phyloP scores from a whole-genome alignment of 2,888 invertebrate species.

The Crioceris asparagi region DNA sequence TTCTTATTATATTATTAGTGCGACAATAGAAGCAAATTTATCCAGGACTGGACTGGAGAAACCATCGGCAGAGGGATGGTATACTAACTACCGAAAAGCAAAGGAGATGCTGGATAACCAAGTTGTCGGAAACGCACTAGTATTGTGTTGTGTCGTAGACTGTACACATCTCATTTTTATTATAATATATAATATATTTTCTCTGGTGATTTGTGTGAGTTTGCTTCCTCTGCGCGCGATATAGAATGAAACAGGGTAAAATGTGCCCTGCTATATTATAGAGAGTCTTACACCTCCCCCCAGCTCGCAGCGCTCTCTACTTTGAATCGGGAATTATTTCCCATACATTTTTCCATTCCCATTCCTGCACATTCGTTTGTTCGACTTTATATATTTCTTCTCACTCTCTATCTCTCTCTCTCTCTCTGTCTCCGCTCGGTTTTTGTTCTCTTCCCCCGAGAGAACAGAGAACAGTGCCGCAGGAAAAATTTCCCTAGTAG shows the following conservation, averaged over 20 bases:
- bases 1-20: no score
- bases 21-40: no score
- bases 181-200: slow-evolving; percentile 35
- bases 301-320: slow-evolving; percentile 23
- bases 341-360: slow-evolving; percentile 29
- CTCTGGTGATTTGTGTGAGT: slow-evolving; percentile 36
- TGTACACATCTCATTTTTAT: no score
- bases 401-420: no score
- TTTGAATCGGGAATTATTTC: slow-evolving; percentile 36
- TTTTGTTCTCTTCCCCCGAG: slow-evolving; percentile 25
- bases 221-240: slow-evolving; percentile 17
- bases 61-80: no score
- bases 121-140: not conserved
- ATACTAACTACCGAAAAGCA: no score
- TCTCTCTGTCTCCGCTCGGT: no score
- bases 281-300: slow-evolving; percentile 25
- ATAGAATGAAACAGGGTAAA: no score
- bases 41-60: no score
- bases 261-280: slow-evolving; percentile 14
- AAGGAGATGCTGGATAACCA: no score
- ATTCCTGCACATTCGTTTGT: slow-evolving; percentile 17
- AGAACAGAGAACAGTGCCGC: slow-evolving; percentile 8
- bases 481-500: not conserved
- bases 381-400: slow-evolving; percentile 11
- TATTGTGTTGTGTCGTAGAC: no score